A percentile compares a stretch with the other conserved stretches of the same genome.
Evolutionary conservation across 1,140 invertebrate genomes (phyloP).

Genomic region (Tetragonula clypearis): DNA sequence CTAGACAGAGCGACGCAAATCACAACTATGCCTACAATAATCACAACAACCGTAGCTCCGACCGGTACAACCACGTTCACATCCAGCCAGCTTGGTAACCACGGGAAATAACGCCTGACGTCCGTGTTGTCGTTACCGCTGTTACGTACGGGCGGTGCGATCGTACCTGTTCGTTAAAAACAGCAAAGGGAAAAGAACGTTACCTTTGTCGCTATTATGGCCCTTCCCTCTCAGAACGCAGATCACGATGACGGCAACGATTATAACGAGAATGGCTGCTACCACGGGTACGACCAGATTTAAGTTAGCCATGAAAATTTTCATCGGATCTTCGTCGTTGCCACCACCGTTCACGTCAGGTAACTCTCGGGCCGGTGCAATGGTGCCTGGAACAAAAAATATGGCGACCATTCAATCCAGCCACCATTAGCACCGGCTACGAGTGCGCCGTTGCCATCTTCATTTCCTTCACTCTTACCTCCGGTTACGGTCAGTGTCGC

Average conservation of each 20-base stretch:
- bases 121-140: slow-evolving; percentile 82
- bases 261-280: slow-evolving; percentile 94
- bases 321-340: slow-evolving; percentile 89
- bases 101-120: slow-evolving; percentile 86
- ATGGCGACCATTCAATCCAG: slow-evolving; percentile 66
- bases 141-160: slow-evolving; percentile 89
- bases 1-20: slow-evolving; percentile 92
- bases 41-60: slow-evolving; percentile 91
- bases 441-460: slow-evolving; percentile 61
- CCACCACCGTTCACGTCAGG: slow-evolving; percentile 85
- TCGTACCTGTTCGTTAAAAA: slow-evolving; percentile 84
- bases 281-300: slow-evolving; percentile 97
- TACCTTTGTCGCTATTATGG: slow-evolving; percentile 91
- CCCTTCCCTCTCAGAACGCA: slow-evolving; percentile 92
- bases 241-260: slow-evolving; percentile 94
- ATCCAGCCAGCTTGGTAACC: slow-evolving; percentile 93
- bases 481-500: slow-evolving; percentile 96
- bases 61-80: slow-evolving; percentile 93
- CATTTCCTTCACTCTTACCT: slow-evolving; percentile 84
- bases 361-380: slow-evolving; percentile 93
- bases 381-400: slow-evolving; percentile 92
- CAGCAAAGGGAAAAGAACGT: slow-evolving; percentile 62
- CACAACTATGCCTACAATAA: slow-evolving; percentile 93
- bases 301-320: slow-evolving; percentile 92
- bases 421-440: slow-evolving; percentile 80